phyloP scores from a whole-genome alignment of 2,797 vertebrate species.

The Chelon auratus region DNA sequence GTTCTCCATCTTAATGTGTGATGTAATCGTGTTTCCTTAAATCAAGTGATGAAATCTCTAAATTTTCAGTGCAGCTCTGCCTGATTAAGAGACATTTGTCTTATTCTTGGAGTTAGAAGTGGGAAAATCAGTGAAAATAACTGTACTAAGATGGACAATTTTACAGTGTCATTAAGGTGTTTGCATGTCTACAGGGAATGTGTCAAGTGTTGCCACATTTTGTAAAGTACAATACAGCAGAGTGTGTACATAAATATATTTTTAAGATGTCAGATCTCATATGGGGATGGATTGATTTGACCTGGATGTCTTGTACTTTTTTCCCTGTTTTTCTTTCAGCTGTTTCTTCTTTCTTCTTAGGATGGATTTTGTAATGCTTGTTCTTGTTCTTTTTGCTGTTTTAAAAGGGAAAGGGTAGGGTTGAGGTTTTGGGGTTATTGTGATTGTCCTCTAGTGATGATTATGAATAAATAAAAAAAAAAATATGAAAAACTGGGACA shows the following conservation, averaged over 20 bases:
- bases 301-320: constrained; percentile 71
- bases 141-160: constrained; percentile 53
- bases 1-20: constrained; percentile 45
- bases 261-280: constrained; percentile 84
- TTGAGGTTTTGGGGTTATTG: constrained; percentile 70
- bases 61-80: constrained; percentile 8
- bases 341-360: constrained; percentile 70
- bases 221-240: constrained; percentile 87
- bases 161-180: constrained; percentile 78
- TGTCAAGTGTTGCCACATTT: constrained; percentile 78
- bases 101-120: constrained; percentile 15
- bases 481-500: constrained; percentile 42
- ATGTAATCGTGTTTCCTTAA: constrained; percentile 16
- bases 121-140: constrained; percentile 11
- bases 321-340: constrained; percentile 62
- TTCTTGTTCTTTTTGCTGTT: constrained; percentile 78
- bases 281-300: constrained; percentile 76
- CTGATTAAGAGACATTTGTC: constrained; percentile 9
- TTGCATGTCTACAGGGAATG: constrained; percentile 83
- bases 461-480: constrained; percentile 72
- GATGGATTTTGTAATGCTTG: constrained; percentile 85
- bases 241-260: constrained; percentile 90
- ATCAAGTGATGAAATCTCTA: constrained; percentile 13
- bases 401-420: constrained; percentile 67
- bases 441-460: constrained; percentile 85